Conservation (phyloP, 1,140 invertebrate genomes). For the Rhagoletis pomonella region DNA sequence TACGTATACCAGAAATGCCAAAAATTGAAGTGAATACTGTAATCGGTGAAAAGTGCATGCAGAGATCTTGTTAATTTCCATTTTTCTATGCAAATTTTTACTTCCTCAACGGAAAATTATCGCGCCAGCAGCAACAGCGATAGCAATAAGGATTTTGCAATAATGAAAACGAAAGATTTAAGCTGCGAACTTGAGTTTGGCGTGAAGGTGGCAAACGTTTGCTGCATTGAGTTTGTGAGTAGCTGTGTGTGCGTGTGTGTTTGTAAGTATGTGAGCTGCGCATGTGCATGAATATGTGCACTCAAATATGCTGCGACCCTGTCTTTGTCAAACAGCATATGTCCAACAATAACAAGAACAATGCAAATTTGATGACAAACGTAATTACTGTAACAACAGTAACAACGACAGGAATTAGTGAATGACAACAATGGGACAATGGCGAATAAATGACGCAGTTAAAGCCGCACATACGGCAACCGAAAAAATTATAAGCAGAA, state of each 20-base stretch:
- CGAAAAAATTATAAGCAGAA: too few species aligned
- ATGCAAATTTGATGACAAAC: not conserved
- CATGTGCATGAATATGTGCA: not conserved
- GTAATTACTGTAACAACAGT: not conserved
- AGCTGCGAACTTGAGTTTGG: constrained; percentile 35
- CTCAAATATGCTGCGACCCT: not conserved
- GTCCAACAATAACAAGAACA: not conserved
- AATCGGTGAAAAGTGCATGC: not conserved
- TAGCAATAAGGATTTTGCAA: not conserved
- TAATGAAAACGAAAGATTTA: constrained; percentile 45
- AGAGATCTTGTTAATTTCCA: constrained; percentile 71
- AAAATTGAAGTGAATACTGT: not conserved
- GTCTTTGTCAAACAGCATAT: not conserved
- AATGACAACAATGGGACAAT: constrained; percentile 17
- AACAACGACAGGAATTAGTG: not conserved
- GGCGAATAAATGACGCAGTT: not conserved
- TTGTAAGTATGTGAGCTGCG: too few species aligned
- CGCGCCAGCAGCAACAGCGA: not conserved
- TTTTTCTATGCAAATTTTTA: constrained; percentile 73
- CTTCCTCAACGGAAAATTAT: constrained; percentile 64
- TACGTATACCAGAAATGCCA: constrained; percentile 46
- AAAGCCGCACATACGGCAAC: too few species aligned
- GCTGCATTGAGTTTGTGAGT: not conserved
- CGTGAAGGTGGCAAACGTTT: constrained; percentile 1
- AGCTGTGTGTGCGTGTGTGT: not conserved